Percentiles rank a stretch among this genome's conserved stretches.
phyloP scores from a whole-genome alignment of 1,140 invertebrate species.

The Bombus confusus region DNA sequence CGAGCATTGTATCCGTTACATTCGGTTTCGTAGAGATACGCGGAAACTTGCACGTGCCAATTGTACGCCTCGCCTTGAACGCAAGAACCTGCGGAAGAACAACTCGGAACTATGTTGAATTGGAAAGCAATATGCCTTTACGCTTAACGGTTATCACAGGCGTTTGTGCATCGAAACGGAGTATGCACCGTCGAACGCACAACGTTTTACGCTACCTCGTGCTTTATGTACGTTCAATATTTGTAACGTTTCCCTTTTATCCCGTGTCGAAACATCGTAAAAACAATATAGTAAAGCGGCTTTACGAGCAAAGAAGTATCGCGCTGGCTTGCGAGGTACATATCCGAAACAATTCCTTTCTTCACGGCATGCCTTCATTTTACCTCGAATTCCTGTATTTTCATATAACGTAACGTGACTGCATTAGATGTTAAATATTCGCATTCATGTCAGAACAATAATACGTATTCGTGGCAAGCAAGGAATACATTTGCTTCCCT shows the following conservation, averaged over 20 bases:
- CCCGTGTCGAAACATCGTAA: background rate
- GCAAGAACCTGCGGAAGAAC: background rate
- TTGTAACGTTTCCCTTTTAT: background rate
- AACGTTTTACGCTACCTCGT: too few relatives aligned
- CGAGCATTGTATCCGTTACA: constrained; percentile 50
- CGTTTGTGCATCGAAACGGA: too few relatives aligned
- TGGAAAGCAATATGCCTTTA: constrained; percentile 46
- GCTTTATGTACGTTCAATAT: background rate
- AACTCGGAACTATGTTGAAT: background rate
- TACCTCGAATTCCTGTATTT: constrained; percentile 6
- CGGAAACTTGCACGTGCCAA: constrained; percentile 54
- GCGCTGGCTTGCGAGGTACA: background rate
- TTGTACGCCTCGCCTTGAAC: too few relatives aligned
- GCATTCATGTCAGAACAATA: constrained; percentile 59
- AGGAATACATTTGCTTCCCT: constrained; percentile 57
- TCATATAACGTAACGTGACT: constrained; percentile 48
- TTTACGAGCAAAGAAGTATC: background rate
- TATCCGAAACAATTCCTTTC: background rate
- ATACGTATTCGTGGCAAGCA: constrained; percentile 62
- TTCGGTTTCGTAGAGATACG: constrained; percentile 1
- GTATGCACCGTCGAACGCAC: too few relatives aligned
- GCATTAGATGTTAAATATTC: constrained; percentile 70
- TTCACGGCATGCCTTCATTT: background rate
- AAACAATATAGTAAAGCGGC: background rate
- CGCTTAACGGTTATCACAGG: background rate